Base-by-base conservation (phyloP, 2,888 invertebrate genomes). In the Andrena praecox region DNA sequence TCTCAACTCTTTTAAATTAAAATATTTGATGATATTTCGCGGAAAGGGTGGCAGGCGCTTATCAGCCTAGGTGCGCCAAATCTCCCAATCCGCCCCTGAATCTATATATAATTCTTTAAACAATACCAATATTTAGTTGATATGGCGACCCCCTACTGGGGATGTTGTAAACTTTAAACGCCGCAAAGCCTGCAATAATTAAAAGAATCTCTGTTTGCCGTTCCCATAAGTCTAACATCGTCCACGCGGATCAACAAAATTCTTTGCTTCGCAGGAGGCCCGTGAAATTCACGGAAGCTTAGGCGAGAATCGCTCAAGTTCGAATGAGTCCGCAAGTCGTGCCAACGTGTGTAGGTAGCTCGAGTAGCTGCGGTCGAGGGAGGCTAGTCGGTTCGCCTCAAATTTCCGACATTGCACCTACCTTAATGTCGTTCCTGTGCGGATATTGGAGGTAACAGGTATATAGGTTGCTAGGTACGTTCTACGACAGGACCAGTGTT, bases 331-430 rank as follows among this genome's bases (percentile, higher is more conserved):
- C 50, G 54, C 67, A 52, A 59, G 60, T 63, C 56, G 70, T 68
- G 59, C 29, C 54, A 35, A n/a, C 56, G 59, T 71, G 42, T 33
- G 56, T 62, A 16, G 72, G 50, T 10, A 27, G n/a, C 56, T 67
- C n/a, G 62, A 69, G 60, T 70, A 33, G 62, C 75, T 68, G 80
- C 54, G 82, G 82, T 75, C 42, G 67, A 29, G 52, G 60, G 74
- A 80, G 78, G 68, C 77, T 70, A 68, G 64, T 81, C 73, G 84
- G 85, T 84, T 70, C 33, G 74, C 86, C 82, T 87, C 84, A 84
- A 85, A 87, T 87, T 87, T 84, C 79, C 86, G 81, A 78, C 83
- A 85, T 75, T 79, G 79, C 77, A 84, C 80, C 84, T 59, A 84
- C 85, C 85, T 79, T 81, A 82, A 85, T 82, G 74, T 79, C 70